phyloP scores from a whole-genome alignment of 2,797 vertebrate species.

The Macropus fuliginosus region DNA sequence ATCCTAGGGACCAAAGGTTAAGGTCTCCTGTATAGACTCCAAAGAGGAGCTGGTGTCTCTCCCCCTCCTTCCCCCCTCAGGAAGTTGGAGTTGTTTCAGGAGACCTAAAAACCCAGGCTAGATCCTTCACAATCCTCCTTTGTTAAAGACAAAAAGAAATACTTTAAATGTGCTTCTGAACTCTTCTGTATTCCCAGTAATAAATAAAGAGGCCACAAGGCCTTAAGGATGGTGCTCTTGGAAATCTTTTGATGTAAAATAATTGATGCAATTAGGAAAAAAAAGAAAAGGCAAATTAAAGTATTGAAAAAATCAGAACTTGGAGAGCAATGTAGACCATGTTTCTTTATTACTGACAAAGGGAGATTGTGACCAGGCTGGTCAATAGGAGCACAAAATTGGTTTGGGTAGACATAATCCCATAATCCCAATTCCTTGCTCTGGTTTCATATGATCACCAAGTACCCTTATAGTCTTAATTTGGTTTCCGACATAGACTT shows the following conservation, averaged over 20 bases:
- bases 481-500: slow-evolving; percentile 27
- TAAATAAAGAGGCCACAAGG: not conserved
- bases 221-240: not conserved
- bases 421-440: not conserved
- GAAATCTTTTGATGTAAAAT: not conserved
- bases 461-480: slow-evolving; percentile 44
- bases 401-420: slow-evolving; percentile 3
- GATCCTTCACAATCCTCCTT: not conserved
- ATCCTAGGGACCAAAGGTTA: not conserved
- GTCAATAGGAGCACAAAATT: not conserved
- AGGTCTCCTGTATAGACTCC: not conserved
- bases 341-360: not conserved
- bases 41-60: not conserved
- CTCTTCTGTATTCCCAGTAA: not conserved
- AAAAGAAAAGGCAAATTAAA: not conserved
- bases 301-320: not conserved
- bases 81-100: not conserved
- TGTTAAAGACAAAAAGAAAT: not conserved
- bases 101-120: not conserved
- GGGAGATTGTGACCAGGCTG: not conserved
- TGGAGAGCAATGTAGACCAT: not conserved
- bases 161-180: not conserved
- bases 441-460: slow-evolving; percentile 11
- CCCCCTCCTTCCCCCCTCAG: not conserved
- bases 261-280: not conserved